Evolutionary conservation across 1,140 invertebrate genomes (phyloP).

Genomic region (Ctenoplectra terminalis): DNA sequence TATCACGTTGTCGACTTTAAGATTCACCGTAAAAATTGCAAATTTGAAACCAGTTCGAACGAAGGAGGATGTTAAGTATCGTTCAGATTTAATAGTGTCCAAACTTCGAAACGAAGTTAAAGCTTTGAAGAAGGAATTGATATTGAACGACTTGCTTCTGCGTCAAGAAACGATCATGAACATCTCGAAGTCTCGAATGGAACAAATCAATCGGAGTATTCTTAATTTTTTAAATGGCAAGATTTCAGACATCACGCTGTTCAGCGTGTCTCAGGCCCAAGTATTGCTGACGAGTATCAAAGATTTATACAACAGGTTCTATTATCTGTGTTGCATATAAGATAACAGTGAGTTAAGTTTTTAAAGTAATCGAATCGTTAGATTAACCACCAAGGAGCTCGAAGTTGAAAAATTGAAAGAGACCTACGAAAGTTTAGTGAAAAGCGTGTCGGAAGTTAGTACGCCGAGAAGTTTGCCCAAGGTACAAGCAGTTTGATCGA

Average conservation of each 20-base stretch:
- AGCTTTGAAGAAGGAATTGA: conserved; percentile 55
- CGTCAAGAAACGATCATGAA: conserved; percentile 57
- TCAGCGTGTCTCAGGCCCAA: conserved; percentile 52
- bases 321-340: not conserved
- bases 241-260: conserved; percentile 54
- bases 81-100: not conserved
- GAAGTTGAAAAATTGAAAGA: conserved; percentile 38
- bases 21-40: conserved; percentile 42
- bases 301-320: conserved; percentile 61
- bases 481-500: not conserved
- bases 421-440: conserved; percentile 36
- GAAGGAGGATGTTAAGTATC: conserved; percentile 29
- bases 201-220: conserved; percentile 53
- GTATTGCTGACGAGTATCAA: conserved; percentile 54
- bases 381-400: conserved; percentile 42
- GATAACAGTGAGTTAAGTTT: not conserved
- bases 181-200: conserved; percentile 49
- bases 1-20: conserved; percentile 57
- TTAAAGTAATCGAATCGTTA: conserved; percentile 6
- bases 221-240: conserved; percentile 52
- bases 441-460: not conserved
- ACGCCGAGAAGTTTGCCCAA: not conserved
- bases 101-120: conserved; percentile 47
- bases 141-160: conserved; percentile 57
- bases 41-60: conserved; percentile 41